A percentile compares a stretch with the other conserved stretches of the same genome.
These are phyloP conservation scores for Lepus americanus DNA, from an alignment of 2,113 vertebrate genomes.

Conservation along the genomic window DNA sequence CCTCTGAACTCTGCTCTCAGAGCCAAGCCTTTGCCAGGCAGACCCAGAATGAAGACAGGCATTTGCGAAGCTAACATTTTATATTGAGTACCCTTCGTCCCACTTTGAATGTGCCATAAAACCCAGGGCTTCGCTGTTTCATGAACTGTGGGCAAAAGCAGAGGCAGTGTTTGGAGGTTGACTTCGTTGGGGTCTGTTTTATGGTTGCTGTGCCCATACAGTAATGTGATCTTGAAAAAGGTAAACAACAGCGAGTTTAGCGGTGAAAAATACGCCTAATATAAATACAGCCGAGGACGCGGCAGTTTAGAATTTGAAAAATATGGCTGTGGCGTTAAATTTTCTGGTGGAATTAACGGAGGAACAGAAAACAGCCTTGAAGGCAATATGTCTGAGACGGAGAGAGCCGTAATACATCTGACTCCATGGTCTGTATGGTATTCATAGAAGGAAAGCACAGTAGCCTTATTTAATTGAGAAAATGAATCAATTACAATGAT, in stretches of 20 bases:
- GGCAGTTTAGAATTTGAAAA: constrained; percentile 83
- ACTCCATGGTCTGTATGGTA: constrained; percentile 81
- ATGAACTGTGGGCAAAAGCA: constrained; percentile 86
- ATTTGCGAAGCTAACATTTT: constrained; percentile 49
- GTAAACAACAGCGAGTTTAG: constrained; percentile 85
- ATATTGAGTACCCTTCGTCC: constrained; percentile 56
- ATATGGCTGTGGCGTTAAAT: constrained; percentile 79
- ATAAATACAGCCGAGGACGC: constrained; percentile 81
- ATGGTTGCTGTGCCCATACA: constrained; percentile 52
- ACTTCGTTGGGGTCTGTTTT: constrained; percentile 80
- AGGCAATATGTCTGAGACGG: constrained; percentile 81
- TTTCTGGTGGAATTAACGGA: constrained; percentile 84
- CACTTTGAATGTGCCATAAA: constrained; percentile 76
- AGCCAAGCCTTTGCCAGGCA: background rate
- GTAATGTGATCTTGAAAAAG: constrained; percentile 82
- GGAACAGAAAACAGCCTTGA: constrained; percentile 80
- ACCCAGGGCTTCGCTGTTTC: constrained; percentile 71
- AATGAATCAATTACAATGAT: constrained; percentile 90
- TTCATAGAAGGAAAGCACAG: constrained; percentile 79
- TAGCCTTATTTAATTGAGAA: constrained; percentile 91
- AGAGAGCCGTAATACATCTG: constrained; percentile 84
- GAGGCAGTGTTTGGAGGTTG: constrained; percentile 71
- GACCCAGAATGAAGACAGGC: background rate
- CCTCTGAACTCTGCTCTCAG: constrained; percentile 44
- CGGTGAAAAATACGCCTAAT: constrained; percentile 89